Evolutionary conservation across 2,113 vertebrate genomes (phyloP).

Genomic region (Callithrix jacchus): DNA sequence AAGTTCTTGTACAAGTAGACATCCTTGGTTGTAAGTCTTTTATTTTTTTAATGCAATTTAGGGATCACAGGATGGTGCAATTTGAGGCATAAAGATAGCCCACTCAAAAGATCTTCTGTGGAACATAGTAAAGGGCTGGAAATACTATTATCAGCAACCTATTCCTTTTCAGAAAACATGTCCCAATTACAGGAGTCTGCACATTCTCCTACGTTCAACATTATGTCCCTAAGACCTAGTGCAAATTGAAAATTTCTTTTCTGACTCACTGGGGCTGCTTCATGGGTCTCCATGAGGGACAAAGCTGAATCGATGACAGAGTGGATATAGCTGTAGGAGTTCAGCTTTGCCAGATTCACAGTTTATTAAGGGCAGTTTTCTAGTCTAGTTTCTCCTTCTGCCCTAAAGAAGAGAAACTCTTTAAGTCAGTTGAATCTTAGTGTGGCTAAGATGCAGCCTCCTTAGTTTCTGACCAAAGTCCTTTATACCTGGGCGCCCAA

Average conservation of each 20-base stretch:
- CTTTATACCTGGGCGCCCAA: not conserved
- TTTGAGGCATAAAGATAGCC: not conserved
- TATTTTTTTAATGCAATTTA: not conserved
- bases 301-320: not conserved
- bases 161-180: not conserved
- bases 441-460: not conserved
- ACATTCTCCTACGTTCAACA: not conserved
- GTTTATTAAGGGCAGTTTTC: not conserved
- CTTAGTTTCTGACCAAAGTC: not conserved
- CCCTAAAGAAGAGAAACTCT: not conserved
- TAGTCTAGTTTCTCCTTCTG: not conserved
- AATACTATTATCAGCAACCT: not conserved
- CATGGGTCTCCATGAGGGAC: not conserved
- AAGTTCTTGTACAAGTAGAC: not conserved
- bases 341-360: not conserved
- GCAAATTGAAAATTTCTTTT: not conserved
- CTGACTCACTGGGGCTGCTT: not conserved
- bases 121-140: not conserved
- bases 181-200: not conserved
- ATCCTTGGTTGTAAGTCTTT: not conserved
- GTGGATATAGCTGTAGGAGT: not conserved
- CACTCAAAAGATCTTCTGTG: not conserved
- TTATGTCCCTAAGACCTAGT: not conserved
- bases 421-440: not conserved
- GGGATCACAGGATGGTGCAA: not conserved